Percentiles rank a stretch among this genome's conserved stretches.
Conservation (phyloP, 2,113 vertebrate species). For the Rousettus leschenaultii region DNA sequence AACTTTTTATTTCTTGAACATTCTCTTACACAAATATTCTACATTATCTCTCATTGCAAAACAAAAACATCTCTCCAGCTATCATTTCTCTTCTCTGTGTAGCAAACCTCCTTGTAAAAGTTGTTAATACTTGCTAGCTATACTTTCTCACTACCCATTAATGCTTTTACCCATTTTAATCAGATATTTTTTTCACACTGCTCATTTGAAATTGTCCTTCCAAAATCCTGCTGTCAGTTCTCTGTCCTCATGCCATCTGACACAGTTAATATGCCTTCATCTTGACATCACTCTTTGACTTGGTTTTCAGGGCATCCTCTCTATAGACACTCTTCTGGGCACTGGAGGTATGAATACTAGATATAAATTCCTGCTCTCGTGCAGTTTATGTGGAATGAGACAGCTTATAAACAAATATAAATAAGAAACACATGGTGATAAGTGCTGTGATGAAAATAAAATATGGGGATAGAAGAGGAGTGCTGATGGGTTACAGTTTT, state of each 20-base stretch:
- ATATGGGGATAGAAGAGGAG: background rate
- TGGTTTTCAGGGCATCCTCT: background rate
- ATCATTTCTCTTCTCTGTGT: background rate
- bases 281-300: background rate
- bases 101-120: background rate
- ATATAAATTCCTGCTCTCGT: background rate
- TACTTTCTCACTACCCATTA: background rate
- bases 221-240: background rate
- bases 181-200: background rate
- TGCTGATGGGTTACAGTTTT: background rate
- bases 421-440: background rate
- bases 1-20: background rate
- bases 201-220: background rate
- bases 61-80: background rate
- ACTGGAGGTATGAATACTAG: background rate
- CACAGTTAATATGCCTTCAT: background rate
- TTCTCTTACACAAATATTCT: background rate
- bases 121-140: background rate
- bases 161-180: background rate
- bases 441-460: background rate
- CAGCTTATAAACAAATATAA: background rate
- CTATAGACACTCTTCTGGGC: background rate
- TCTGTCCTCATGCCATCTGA: background rate
- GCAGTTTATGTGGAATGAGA: background rate
- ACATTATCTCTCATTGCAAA: background rate